Evolutionary conservation across 2,113 vertebrate species (phyloP), one percentile per base, ranked within the genome.

Genomic region (Tringa solitaria): DNA sequence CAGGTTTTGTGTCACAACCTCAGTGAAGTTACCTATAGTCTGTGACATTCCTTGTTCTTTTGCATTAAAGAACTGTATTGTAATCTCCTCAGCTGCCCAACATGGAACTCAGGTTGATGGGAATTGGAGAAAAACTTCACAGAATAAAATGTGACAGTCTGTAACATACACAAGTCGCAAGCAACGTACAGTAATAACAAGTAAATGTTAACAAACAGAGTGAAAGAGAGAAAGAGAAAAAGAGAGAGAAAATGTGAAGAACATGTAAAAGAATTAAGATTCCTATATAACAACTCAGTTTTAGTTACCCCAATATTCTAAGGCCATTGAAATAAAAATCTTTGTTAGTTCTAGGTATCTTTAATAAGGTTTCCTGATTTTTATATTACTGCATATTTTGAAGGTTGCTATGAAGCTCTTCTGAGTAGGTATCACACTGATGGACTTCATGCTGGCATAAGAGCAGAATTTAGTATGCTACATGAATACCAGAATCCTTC

Each of bases 61-160:
- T 96, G 94, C 95, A 97, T 95, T 96, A 96, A 97, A 97, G 97
- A 96, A 96, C 88, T 95, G 92, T 91, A 94, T 77, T 85, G 95
- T 96, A 96, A 95, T 96, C 89, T 98, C 96, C 97, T 98, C 97
- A 95, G 96, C 68, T 92, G 89, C 95, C 95, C 96, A 97, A 95
- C 87, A 97, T 96, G 97, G 96, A 97, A 92, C 91, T 98, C 97
- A 94, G 88, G 96, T 97, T 95, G 96, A 96, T 98, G 93, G 86
- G 59, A 96, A 96, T 98, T 97, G 97, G 93, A 97, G 96, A 72
- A 96, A 97, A 98, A 97, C 89, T 94, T 97, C 97, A 98, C 96
- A 92, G 96, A 97, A 97, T 98, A 98, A 97, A 97, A 96, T 97
- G 97, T 97, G 96, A 97, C 92, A 93, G 96, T 98, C 98, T 98